Conservation (phyloP, 1,140 invertebrate genomes). For the Helicoverpa armigera region DNA sequence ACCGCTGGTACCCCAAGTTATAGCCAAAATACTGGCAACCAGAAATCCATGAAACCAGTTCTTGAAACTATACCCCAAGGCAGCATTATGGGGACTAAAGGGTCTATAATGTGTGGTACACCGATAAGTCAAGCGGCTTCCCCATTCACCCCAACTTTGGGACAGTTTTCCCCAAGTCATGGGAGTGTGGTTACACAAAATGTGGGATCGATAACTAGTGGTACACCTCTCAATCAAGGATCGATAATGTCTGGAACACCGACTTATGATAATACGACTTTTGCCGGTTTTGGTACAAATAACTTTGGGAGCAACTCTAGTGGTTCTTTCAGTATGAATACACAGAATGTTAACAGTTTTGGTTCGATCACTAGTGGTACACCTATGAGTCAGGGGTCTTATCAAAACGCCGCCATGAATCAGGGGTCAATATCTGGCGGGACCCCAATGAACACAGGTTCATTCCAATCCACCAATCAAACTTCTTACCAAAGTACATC, state of each 20-base stretch:
- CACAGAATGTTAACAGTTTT: slow-evolving; percentile 17
- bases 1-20: slow-evolving; percentile 73
- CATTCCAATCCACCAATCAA: background rate
- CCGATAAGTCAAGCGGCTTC: slow-evolving; percentile 45
- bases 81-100: slow-evolving; percentile 65
- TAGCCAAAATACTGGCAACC: slow-evolving; percentile 80
- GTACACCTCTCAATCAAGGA: slow-evolving; percentile 52
- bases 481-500: background rate
- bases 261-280: slow-evolving; percentile 34
- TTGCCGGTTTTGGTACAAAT: slow-evolving; percentile 5
- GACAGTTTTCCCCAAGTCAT: slow-evolving; percentile 47
- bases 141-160: slow-evolving; percentile 48
- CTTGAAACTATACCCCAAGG: slow-evolving; percentile 79
- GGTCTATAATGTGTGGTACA: slow-evolving; percentile 57
- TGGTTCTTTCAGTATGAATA: background rate
- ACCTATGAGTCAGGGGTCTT: slow-evolving; percentile 12
- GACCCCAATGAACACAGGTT: slow-evolving; percentile 35
- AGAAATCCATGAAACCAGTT: slow-evolving; percentile 70
- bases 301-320: slow-evolving; percentile 41
- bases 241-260: slow-evolving; percentile 63
- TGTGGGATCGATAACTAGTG: slow-evolving; percentile 47
- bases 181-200: slow-evolving; percentile 34
- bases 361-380: slow-evolving; percentile 50
- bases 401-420: slow-evolving; percentile 2
- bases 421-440: slow-evolving; percentile 43